Percentiles rank a stretch among this genome's conserved stretches.
Evolutionary conservation across 2,113 vertebrate species (phyloP).

Genomic region (Naja naja): DNA sequence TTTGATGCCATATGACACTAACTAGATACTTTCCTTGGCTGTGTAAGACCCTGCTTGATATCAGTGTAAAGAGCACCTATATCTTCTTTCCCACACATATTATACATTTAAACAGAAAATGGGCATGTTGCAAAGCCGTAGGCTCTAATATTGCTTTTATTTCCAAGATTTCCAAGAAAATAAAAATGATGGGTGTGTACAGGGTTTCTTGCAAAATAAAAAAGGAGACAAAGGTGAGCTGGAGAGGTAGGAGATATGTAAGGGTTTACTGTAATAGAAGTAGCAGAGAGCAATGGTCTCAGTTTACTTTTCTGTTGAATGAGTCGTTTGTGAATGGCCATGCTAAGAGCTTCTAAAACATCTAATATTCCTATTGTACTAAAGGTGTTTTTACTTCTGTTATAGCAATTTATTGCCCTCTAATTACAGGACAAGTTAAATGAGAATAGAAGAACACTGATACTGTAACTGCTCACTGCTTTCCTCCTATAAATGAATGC

Average conservation of each 20-base stretch:
- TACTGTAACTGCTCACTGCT: not conserved
- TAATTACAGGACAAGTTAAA: not conserved
- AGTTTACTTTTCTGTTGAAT: not conserved
- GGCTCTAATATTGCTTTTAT: not conserved
- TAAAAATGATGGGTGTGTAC: not conserved
- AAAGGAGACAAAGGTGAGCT: not conserved
- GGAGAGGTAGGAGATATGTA: not conserved
- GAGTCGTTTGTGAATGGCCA: not conserved
- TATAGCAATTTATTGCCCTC: not conserved
- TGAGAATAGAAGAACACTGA: not conserved
- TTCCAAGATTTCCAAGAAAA: not conserved
- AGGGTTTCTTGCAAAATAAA: not conserved
- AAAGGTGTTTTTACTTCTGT: not conserved
- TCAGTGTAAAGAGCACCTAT: not conserved
- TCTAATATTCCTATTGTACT: not conserved
- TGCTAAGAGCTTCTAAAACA: not conserved
- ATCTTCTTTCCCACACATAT: not conserved
- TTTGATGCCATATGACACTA: not conserved
- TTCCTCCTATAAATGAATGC: not conserved
- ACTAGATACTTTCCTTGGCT: not conserved
- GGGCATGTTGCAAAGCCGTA: not conserved
- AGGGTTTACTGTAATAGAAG: not conserved
- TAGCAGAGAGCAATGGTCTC: not conserved
- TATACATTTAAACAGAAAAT: not conserved
- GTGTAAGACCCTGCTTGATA: not conserved